Evolutionary conservation across 2,888 invertebrate genomes (phyloP), one percentile per base, ranked within the genome.

Genomic region (Drosophila mulleri): DNA sequence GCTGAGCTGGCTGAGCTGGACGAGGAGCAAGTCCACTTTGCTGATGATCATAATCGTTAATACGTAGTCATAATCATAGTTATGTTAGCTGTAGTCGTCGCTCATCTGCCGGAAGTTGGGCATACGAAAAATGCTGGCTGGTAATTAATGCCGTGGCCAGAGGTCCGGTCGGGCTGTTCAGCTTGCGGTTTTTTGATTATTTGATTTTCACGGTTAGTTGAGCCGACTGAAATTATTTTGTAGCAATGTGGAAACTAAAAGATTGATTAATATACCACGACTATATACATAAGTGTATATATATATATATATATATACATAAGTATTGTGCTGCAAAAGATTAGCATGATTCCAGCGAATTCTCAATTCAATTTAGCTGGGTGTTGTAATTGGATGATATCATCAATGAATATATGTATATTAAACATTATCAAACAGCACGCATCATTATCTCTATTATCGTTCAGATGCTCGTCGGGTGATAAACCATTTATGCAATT

Each of bases 151-250:
- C 75, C 48, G 53, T 64, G 42, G 52, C 12, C 54, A 11, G 35
- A 11, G 44, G 26, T 26, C 62, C 32, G 57, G 57, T 18, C 61
- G 7, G 29, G 23, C 35, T 32, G 37, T 58, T n/a, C 57, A 37
- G 45, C 23, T 32, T 37, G 18, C 37, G 35, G n/a, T 35, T 1
- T 37, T 63, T 66, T 81, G 80, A 70, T 79, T 83, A 81, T 80
- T 80, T 78, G 75, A 65, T 80, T 75, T 82, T 83, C 88, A 84
- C 84, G 88, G 82, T 69, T 78, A 78, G 85, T 76, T 87, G 59
- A 65, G 39, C 26, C 26, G 35, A 52, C 20, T 57, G 20, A 48
- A 50, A 41, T 29, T 39, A 41, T 59, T 45, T 56, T 14, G 11
- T 32, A 29, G 59, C 44, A 62, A 59, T 35, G 16, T 61, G 44